These are phyloP conservation scores for Thumatha senex DNA, from an alignment of 2,888 invertebrate genomes.

Conservation along the genomic window DNA sequence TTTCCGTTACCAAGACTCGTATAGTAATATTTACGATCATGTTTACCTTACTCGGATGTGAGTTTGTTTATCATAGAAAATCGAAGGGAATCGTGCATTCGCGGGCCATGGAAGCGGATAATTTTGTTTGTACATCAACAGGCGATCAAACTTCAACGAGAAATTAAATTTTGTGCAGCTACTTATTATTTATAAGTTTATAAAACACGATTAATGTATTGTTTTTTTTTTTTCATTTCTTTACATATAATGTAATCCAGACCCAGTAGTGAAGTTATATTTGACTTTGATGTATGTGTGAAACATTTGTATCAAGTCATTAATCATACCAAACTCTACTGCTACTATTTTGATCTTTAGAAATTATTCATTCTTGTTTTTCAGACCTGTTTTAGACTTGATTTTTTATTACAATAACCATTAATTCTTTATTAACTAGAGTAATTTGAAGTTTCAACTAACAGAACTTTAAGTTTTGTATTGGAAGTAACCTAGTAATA, in stretches of 20 bases:
- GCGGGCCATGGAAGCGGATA: constrained; percentile 63
- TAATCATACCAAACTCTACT: constrained; percentile 21
- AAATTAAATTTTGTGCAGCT: constrained; percentile 52
- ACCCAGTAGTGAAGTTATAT: too few species aligned
- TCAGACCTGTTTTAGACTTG: constrained; percentile 3
- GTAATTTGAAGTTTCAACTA: constrained; percentile 40
- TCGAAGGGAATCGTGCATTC: constrained; percentile 62
- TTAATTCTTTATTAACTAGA: constrained; percentile 47
- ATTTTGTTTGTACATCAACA: constrained; percentile 64
- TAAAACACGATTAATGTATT: constrained; percentile 44
- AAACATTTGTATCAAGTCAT: constrained; percentile 1
- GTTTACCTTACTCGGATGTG: constrained; percentile 70
- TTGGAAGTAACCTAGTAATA: constrained; percentile 64
- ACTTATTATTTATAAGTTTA: constrained; percentile 44
- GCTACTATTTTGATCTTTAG: constrained; percentile 6
- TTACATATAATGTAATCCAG: too few species aligned
- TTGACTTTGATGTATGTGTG: constrained; percentile 17
- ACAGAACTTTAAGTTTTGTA: constrained; percentile 39
- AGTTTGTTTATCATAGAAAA: constrained; percentile 75
- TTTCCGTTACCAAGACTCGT: constrained; percentile 58
- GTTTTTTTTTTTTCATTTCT: constrained; percentile 45
- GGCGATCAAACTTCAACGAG: constrained; percentile 57
- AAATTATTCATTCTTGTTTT: constrained; percentile 15
- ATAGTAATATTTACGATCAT: constrained; percentile 73
- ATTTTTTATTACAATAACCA: constrained; percentile 5